phyloP scores from a whole-genome alignment of 2,888 invertebrate genomes.

The Papilio demoleus region DNA sequence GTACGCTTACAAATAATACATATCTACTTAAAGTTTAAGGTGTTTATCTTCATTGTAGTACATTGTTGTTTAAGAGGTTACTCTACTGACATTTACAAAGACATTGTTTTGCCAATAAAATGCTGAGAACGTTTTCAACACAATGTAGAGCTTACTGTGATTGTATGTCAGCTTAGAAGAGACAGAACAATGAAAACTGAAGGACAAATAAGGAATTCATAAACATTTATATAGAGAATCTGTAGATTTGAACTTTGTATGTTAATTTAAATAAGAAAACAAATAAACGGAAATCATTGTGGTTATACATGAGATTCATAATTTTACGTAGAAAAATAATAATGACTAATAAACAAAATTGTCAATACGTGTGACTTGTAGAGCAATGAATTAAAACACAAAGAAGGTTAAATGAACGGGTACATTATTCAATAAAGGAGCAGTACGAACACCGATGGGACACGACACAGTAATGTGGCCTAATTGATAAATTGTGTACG shows the following conservation, averaged over 20 bases:
- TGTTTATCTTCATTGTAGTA: constrained; percentile 7
- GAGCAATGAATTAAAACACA: constrained; percentile 17
- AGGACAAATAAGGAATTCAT: not conserved
- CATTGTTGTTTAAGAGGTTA: constrained; percentile 26
- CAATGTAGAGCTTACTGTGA: constrained; percentile 16
- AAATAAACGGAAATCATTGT: too few relatives aligned
- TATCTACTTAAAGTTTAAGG: constrained; percentile 19
- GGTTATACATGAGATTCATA: too few relatives aligned
- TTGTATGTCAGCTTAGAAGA: constrained; percentile 21
- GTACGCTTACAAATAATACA: constrained; percentile 19
- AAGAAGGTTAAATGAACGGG: constrained; percentile 42
- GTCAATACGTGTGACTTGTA: not conserved
- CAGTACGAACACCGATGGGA: constrained; percentile 65
- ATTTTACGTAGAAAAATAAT: too few relatives aligned
- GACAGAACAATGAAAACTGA: constrained; percentile 14
- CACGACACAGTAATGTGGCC: constrained; percentile 61
- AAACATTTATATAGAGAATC: not conserved
- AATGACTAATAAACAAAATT: not conserved
- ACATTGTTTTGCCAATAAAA: constrained; percentile 30
- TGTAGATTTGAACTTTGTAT: not conserved
- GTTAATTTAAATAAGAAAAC: not conserved
- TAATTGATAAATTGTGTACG: constrained; percentile 70
- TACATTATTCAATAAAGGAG: constrained; percentile 65
- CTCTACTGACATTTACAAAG: constrained; percentile 8
- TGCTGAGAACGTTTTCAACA: constrained; percentile 24